Evolutionary conservation across 2,888 invertebrate species (phyloP), one percentile per base, ranked within the genome.

Genomic region (Eupithecia abbreviata): DNA sequence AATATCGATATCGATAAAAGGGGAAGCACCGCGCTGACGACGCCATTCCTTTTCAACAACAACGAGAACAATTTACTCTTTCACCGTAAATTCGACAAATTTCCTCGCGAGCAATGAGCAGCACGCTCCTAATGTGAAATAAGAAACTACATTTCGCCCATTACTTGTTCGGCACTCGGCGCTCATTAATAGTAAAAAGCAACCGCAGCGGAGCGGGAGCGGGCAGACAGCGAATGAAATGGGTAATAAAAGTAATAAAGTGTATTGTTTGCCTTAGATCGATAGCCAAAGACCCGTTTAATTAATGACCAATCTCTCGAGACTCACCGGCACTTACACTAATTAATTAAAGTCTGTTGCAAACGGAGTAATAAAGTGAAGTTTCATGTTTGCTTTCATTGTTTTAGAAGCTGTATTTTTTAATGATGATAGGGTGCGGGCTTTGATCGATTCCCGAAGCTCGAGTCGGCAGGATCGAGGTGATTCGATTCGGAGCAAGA

Each of bases 311-410:
- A 90, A 92, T 93, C 93, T 91, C 92, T 84, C 84, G 91, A 90
- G 92, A 90, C 92, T 92, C 92, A 92, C 93, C 93, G 92, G 93
- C 92, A 93, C 93, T 93, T 91, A 90, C 89, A 90, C 88, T 93
- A 93, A 94, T 94, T 94, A 93, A 93, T 93, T 92, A 92, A 90
- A 90, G 88, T 89, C 88, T 86, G 84, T 84, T 86, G 88, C 89
- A 88, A 89, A 90, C 90, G 89, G 86, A 90, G 89, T 88, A 88
- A 87, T 88, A 88, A 88, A 91, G 89, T 88, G 87, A 87, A 87
- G 83, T 87, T 86, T 88, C 87, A 86, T 86, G 88, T 88, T 88
- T 87, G 87, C 85, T 83, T 84, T 85, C 85, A 86, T 88, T 88
- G 87, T 88, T 88, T 87, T 84, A 84, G 86, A 86, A 83, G 83